Conservation (phyloP, 2,888 invertebrate genomes). For the Clunio marinus region DNA sequence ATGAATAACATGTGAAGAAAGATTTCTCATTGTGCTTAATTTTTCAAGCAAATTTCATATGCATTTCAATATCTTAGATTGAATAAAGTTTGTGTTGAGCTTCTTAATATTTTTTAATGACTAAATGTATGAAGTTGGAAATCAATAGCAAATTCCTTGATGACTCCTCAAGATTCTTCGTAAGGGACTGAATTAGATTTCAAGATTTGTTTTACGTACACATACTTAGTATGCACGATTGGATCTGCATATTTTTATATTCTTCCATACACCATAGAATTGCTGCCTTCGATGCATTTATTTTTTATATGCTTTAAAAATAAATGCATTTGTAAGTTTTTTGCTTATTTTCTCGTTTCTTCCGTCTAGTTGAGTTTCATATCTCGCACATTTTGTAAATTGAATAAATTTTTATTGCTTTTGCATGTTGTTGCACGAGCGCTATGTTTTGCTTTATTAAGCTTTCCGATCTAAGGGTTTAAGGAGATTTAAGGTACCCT, state of each 20-base stretch:
- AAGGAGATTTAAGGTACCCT: neutral
- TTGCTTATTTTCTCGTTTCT: neutral
- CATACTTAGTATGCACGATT: neutral
- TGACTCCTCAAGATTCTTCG: no score
- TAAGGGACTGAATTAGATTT: neutral
- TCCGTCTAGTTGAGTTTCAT: neutral
- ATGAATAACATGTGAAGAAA: no score
- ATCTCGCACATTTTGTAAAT: conserved; percentile 15
- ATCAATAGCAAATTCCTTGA: no score
- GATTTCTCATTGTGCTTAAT: no score
- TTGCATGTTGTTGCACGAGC: neutral
- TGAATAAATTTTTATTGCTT: conserved; percentile 5
- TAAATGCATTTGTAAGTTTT: conserved; percentile 1
- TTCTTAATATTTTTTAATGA: neutral
- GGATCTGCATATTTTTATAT: conserved; percentile 1
- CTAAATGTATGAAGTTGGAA: neutral
- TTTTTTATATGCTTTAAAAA: neutral
- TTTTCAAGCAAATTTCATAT: no score
- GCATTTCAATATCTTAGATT: no score
- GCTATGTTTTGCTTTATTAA: conserved; percentile 1
- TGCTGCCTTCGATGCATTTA: neutral
- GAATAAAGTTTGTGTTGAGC: no score
- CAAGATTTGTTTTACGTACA: neutral
- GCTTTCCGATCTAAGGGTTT: neutral
- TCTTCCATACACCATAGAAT: conserved; percentile 10